Conservation (phyloP, 2,888 invertebrate genomes). For the Agrochola lota region DNA sequence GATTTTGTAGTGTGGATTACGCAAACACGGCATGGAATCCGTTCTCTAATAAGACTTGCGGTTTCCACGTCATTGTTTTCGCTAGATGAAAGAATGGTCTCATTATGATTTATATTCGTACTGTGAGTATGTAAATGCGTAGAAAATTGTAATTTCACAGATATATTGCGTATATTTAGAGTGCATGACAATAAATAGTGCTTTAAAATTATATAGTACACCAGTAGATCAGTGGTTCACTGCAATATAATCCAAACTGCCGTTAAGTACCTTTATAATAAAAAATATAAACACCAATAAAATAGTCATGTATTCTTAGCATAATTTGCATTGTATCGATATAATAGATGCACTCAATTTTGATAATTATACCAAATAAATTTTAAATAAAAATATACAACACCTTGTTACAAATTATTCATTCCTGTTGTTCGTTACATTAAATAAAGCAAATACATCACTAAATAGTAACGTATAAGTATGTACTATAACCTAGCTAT, state of each 20-base stretch:
- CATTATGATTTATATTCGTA: conserved; percentile 77
- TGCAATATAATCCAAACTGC: conserved; percentile 67
- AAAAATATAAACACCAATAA: conserved; percentile 47
- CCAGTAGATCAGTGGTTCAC: conserved; percentile 62
- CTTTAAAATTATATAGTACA: conserved; percentile 80
- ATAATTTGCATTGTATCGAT: conserved; percentile 62
- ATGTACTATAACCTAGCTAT: conserved; percentile 63
- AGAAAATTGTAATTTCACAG: conserved; percentile 67
- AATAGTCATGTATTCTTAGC: conserved; percentile 56
- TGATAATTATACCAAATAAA: conserved; percentile 55
- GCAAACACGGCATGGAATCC: conserved; percentile 71
- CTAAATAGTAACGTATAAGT: conserved; percentile 53
- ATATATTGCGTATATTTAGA: conserved; percentile 73
- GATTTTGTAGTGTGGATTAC: conserved; percentile 75
- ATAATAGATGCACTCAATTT: conserved; percentile 69
- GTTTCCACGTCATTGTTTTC: conserved; percentile 65
- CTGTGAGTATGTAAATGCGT: conserved; percentile 69
- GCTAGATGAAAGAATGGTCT: conserved; percentile 80
- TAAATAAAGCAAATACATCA: conserved; percentile 45
- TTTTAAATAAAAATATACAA: conserved; percentile 51
- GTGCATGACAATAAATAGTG: conserved; percentile 90
- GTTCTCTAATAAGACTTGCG: conserved; percentile 51
- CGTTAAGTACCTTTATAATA: conserved; percentile 58
- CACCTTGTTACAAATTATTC: conserved; percentile 64
- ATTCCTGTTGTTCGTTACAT: conserved; percentile 68